These are phyloP conservation scores for Cerceris ruficornis DNA, from an alignment of 2,888 invertebrate species.

Conservation along the genomic window DNA sequence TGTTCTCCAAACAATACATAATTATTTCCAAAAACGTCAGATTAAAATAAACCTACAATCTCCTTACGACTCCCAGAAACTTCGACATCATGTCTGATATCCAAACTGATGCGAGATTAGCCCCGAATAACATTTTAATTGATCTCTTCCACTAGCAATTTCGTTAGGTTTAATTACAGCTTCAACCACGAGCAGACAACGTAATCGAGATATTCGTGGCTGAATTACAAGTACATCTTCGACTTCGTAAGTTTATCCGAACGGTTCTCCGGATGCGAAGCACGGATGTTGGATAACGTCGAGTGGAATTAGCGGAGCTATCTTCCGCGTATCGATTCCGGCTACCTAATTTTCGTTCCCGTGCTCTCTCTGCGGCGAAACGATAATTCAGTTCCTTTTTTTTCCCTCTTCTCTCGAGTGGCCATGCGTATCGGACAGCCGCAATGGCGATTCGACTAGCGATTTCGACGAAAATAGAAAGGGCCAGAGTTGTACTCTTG, in stretches of 20 bases:
- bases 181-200: background rate
- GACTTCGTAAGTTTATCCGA: slow-evolving; percentile 21
- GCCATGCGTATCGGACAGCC: slow-evolving; percentile 20
- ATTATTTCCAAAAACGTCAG: too few relatives aligned
- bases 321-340: slow-evolving; percentile 35
- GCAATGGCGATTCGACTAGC: slow-evolving; percentile 29
- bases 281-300: slow-evolving; percentile 35
- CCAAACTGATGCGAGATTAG: too few relatives aligned
- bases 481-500: slow-evolving; percentile 17
- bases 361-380: slow-evolving; percentile 3
- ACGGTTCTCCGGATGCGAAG: slow-evolving; percentile 15
- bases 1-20: too few relatives aligned
- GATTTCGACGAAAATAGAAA: slow-evolving; percentile 47
- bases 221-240: background rate
- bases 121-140: too few relatives aligned
- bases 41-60: too few relatives aligned
- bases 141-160: too few relatives aligned
- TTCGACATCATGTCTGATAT: too few relatives aligned
- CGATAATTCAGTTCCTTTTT: slow-evolving; percentile 35
- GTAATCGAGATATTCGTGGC: background rate
- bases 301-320: slow-evolving; percentile 28
- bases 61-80: too few relatives aligned
- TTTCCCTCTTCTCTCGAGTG: slow-evolving; percentile 35
- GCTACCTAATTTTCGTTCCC: slow-evolving; percentile 38
- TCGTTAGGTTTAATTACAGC: too few relatives aligned